Base-by-base conservation (phyloP, 2,113 vertebrate genomes). In the Nanorana parkeri region DNA sequence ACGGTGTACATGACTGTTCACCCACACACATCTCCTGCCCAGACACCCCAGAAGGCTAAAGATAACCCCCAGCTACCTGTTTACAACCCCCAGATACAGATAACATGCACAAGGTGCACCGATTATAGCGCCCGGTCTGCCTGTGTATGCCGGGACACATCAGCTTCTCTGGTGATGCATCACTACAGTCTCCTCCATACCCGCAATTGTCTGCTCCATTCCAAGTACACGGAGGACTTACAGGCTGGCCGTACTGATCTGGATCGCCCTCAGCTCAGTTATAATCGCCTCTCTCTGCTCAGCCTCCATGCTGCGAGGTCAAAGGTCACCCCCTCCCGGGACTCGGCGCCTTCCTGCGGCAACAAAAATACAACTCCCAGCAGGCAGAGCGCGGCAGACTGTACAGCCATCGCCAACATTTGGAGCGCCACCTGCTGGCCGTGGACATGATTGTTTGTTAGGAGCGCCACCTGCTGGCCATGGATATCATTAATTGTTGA, bases 221-320 rank as follows among this genome's bases (percentile, higher is more conserved):
- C 1, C 10, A 41, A 3, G 4, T 41, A 41, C 41, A 41, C 8
- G 13, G 41, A 21, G 32, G 32, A 54, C 91, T 94, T 89, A 94
- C 93, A 88, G 60, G 65, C 83, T 88, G 66, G 86, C 72, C n/a
- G 84, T 0, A 63, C 81, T 74, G 86, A 61, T 0, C 6, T 2
- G 68, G 56, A 16, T 79, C 8, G 68, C 77, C 85, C 75, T 84
- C 29, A 79, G 21, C 71, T 83, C n/a, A 7, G 79, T 13, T 0
- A 86, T 60, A 41, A 86, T n/a, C 4, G 26, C 1, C 56, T 64
- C 83, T 75, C 77, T 85, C 66, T 47, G 85, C 20, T 17, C 0
- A 32, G 61, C 80, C 60, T 85, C 88, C 91, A 93, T 92, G 20
- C 85, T 77, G 66, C 32, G 54, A 17, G n/a, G 61, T 75, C 55